Base-by-base conservation (phyloP, 2,797 vertebrate genomes). In the Gallirallus australis region DNA sequence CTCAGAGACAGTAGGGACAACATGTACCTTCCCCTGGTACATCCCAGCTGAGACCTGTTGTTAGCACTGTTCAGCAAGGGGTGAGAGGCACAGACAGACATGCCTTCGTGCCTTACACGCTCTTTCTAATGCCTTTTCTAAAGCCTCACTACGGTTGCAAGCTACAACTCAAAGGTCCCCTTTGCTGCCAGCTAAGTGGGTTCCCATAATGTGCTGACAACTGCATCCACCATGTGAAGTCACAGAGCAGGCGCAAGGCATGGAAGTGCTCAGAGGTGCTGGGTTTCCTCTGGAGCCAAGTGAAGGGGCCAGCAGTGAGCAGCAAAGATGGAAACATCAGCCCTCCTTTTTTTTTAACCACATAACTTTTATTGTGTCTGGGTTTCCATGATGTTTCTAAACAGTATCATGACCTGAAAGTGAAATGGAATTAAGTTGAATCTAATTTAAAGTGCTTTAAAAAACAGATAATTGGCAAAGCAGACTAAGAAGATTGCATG, bases 401-500 rank as follows among this genome's bases (percentile, higher is more conserved):
- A 89, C 75, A 87, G 37, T 90, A 82, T 90, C 92, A 63, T 30
- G 50, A 78, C 84, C 69, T 75, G 79, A 92, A 96, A 95, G 86
- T 91, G 92, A 93, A 95, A 78, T 61, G 81, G 75, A 85, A 95
- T 93, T 80, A 82, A 89, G 86, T 47, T 75, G 68, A 85, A 89
- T 96, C 93, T 94, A 82, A 90, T 97, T 92, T 95, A 31, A 95
- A 93, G 81, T 56, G 86, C 90, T 93, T 96, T 82, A 85, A 90
- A 45, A 93, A 93, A n/a, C 42, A 93, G 90, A 50, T 95, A 95
- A 93, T 89, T 93, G 94, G 82, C 64, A 90, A 85, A 86, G 90
- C 86, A 95, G 91, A 82, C 86, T 77, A 90, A 91, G 78, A 87
- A 65, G 87, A 95, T 85, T 89, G 56, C 0, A 0, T 83, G 90